A percentile compares a stretch with the other conserved stretches of the same genome.
Evolutionary conservation across 2,888 invertebrate genomes (phyloP).

Genomic region (Coelogynopora nodosa): DNA sequence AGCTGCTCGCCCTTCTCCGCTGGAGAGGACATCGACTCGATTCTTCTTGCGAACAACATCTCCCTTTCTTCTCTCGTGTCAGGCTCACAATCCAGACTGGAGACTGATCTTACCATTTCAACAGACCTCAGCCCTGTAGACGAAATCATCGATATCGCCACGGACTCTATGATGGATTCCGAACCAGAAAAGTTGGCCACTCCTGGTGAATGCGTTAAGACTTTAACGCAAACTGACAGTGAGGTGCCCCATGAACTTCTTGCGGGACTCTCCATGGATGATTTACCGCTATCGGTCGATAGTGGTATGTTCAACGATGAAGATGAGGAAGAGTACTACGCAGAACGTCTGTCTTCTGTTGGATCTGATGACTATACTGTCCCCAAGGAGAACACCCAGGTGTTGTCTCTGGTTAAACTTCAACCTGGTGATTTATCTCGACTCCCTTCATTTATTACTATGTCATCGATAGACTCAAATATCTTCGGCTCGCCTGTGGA

Average conservation of each 20-base stretch:
- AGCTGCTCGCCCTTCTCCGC: neutral
- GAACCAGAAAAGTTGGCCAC: neutral
- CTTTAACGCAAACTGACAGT: neutral
- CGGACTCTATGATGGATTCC: neutral
- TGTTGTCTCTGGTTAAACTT: neutral
- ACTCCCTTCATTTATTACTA: neutral
- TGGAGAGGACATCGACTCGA: neutral
- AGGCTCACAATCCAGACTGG: neutral
- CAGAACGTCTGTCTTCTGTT: neutral
- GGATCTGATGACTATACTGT: neutral
- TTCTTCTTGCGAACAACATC: neutral
- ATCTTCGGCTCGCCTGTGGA: neutral
- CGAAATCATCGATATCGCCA: neutral
- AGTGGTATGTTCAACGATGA: conserved; percentile 4
- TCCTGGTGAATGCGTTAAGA: neutral
- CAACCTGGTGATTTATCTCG: neutral
- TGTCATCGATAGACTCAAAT: neutral
- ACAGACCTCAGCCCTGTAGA: neutral
- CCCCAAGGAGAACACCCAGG: neutral
- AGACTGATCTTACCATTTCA: neutral
- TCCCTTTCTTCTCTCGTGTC: neutral
- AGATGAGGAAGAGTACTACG: neutral
- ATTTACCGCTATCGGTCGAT: neutral
- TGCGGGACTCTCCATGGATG: neutral
- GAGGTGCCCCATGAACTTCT: neutral